A percentile compares a stretch with the other conserved stretches of the same genome.
Conservation (phyloP, 2,113 vertebrate species). For the Podarcis cretensis region DNA sequence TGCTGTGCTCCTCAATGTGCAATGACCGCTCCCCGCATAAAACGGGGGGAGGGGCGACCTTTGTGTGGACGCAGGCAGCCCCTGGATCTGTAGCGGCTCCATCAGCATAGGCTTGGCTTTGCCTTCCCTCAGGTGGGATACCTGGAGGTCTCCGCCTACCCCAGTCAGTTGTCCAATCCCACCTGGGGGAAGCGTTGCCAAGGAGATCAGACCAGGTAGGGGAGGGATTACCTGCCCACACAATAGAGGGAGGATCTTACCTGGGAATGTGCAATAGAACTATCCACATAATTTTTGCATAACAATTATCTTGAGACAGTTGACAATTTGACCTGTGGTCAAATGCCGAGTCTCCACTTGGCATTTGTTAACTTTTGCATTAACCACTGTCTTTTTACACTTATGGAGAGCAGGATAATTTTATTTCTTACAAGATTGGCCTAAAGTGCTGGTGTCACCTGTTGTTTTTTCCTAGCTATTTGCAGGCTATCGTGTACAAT, state of each 20-base stretch:
- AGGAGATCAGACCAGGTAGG: too few species aligned
- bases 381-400: neutral
- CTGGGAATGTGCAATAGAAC: neutral
- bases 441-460: constrained; percentile 5
- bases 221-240: too few species aligned
- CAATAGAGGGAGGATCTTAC: too few species aligned
- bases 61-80: too few species aligned
- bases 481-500: neutral
- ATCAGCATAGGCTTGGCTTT: too few species aligned
- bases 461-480: neutral
- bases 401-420: fast-evolving
- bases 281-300: neutral
- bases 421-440: neutral
- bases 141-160: too few species aligned
- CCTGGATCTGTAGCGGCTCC: too few species aligned
- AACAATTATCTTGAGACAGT: neutral
- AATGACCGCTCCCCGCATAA: neutral
- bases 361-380: neutral
- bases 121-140: too few species aligned
- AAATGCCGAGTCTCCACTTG: neutral
- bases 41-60: too few species aligned
- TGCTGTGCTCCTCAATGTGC: neutral
- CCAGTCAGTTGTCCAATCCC: too few species aligned
- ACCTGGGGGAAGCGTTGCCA: too few species aligned
- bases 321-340: constrained; percentile 27